Evolutionary conservation across 2,113 vertebrate species (phyloP).

Genomic region (Corapipo altera): DNA sequence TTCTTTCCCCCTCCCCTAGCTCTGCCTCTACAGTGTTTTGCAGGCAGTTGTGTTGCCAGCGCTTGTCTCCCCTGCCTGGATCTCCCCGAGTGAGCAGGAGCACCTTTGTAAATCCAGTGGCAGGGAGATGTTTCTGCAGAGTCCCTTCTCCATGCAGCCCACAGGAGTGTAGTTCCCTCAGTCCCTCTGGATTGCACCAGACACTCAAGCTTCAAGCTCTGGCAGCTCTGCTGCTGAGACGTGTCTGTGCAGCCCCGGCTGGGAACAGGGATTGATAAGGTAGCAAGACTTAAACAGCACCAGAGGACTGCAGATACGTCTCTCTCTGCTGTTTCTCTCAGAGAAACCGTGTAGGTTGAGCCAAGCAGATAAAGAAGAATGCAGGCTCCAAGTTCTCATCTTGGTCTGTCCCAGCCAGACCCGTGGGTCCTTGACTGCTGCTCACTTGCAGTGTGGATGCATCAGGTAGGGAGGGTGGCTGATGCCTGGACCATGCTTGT

Average conservation of each 20-base stretch:
- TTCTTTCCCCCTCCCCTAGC: neutral
- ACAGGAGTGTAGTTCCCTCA: neutral
- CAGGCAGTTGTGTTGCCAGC: neutral
- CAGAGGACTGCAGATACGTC: neutral
- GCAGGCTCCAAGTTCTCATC: neutral
- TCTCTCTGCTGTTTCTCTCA: neutral
- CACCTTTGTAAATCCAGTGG: neutral
- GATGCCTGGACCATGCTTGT: neutral
- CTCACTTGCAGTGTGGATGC: neutral
- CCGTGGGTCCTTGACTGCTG: neutral
- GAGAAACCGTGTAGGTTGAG: neutral
- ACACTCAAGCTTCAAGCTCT: neutral
- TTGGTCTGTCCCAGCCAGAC: neutral
- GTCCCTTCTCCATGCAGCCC: neutral
- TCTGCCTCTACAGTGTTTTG: neutral
- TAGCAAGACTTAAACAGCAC: neutral
- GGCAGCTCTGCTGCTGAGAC: neutral
- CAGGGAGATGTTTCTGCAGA: neutral
- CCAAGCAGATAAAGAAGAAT: neutral
- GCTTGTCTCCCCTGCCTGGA: neutral
- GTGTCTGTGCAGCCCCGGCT: neutral
- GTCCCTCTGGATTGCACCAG: slow-evolving; percentile 61
- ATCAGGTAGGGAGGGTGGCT: neutral
- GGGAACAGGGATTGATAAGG: neutral
- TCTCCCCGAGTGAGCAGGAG: neutral